Evolutionary conservation across 30 jellyfish, hydroid and myxozoan species (phyloP).

Genomic region (Cassiopea andromeda): DNA sequence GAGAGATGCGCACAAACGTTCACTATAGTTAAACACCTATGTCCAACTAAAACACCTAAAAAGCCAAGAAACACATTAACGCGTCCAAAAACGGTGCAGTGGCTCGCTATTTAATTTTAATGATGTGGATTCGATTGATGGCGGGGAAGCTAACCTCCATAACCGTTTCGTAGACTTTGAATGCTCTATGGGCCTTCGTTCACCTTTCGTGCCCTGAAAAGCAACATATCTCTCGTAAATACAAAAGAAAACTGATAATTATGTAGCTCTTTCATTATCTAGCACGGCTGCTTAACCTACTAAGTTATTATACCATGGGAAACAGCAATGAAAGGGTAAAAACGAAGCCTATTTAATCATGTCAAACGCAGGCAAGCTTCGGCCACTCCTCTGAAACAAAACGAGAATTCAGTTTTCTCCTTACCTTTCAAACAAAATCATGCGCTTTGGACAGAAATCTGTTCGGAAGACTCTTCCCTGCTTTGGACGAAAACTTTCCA

Average conservation of each 20-base stretch:
- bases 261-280: not conserved
- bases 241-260: not conserved
- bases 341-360: not conserved
- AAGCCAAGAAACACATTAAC: not conserved
- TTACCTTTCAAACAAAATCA: not conserved
- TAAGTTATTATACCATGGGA: not conserved
- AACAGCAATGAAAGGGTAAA: not conserved
- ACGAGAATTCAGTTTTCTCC: slow-evolving; percentile 40
- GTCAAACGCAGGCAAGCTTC: slow-evolving; percentile 18
- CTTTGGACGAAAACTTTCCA: slow-evolving; percentile 30
- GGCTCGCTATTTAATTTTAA: not conserved
- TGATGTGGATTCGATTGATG: slow-evolving; percentile 24
- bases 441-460: slow-evolving; percentile 38
- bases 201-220: slow-evolving; percentile 6
- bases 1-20: not conserved
- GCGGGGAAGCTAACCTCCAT: slow-evolving; percentile 47
- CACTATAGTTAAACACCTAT: not conserved
- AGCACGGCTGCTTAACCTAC: too few relatives aligned
- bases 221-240: not conserved
- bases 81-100: not conserved
- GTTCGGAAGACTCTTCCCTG: slow-evolving; percentile 48
- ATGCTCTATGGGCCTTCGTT: not conserved
- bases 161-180: slow-evolving; percentile 7
- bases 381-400: slow-evolving; percentile 58
- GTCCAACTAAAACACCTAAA: too few relatives aligned